These are phyloP conservation scores for Diaphora mendica DNA, from an alignment of 2,888 invertebrate species.

Conservation along the genomic window DNA sequence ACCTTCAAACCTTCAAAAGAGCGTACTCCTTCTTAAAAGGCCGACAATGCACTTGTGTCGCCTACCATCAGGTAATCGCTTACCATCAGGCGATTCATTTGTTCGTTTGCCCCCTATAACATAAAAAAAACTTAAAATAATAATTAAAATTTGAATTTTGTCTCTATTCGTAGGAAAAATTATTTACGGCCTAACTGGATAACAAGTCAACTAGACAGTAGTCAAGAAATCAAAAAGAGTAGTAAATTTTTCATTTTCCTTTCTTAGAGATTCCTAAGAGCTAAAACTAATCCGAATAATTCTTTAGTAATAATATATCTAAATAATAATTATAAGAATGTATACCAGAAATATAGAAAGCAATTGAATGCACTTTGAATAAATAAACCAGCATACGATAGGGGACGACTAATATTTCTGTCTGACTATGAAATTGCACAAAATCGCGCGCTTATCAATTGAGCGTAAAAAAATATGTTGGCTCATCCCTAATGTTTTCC, in stretches of 20 bases:
- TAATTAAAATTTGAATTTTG: neutral
- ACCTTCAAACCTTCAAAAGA: too few relatives aligned
- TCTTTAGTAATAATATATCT: too few relatives aligned
- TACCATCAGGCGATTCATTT: too few relatives aligned
- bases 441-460: constrained; percentile 14
- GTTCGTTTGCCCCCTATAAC: too few relatives aligned
- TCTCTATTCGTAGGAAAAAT: neutral
- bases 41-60: too few relatives aligned
- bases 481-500: constrained; percentile 16
- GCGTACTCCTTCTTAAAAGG: too few relatives aligned
- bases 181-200: too few relatives aligned
- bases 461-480: constrained; percentile 18
- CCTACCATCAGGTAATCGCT: too few relatives aligned
- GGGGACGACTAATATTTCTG: neutral
- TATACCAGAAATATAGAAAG: neutral
- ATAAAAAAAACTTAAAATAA: too few relatives aligned
- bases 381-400: constrained; percentile 10
- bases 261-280: neutral
- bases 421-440: constrained; percentile 7
- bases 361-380: neutral
- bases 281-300: neutral
- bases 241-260: neutral
- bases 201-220: too few relatives aligned
- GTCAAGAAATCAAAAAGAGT: neutral
- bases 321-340: too few relatives aligned